Evolutionary conservation across 2,113 vertebrate genomes (phyloP), one percentile per base, ranked within the genome.

Genomic region (Pitta sordida): DNA sequence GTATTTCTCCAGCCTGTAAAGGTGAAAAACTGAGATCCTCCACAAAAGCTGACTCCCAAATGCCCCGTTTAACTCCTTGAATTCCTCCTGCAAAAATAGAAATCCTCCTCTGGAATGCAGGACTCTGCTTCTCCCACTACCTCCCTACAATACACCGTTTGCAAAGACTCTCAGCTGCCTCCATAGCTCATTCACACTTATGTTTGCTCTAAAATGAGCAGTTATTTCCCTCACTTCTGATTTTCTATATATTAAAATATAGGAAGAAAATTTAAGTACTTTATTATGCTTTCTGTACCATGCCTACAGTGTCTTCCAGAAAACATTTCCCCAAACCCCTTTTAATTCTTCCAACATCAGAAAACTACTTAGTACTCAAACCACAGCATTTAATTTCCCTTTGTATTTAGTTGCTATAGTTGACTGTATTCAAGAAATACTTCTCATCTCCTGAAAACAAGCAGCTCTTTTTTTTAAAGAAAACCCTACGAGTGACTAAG

Each of bases 1-100:
- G 22, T 16, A 7, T 30, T 79, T 34, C 62, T 83, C n/a, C 19
- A 60, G 46, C 73, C 49, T 10, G 3, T 4, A 39, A 37, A 60
- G 34, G 21, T 70, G 69, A 51, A 62, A 73, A 22, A 23, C 7
- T 11, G 53, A 90, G 73, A 44, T 10, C 10, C 32, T 16, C 10
- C 34, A 22, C 48, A 36, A 37, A 65, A 24, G 36, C 19, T 10
- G 19, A 26, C 1, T 15, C 44, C 48, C n/a, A 41, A 55, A 21
- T 7, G 29, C 10, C 41, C 2, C 1, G 9, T 49, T 53, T 15
- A 69, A 15, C 24, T 74, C 60, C 37, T 27, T 2, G 0, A 21
- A 82, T 26, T 26, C 15, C 8, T 19, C 56, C 10, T n/a, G 32
- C 27, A 29, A 64, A 34, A 37, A 41, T 10, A 41, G 14, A 41